Evolutionary conservation across 2,113 vertebrate species (phyloP), one percentile per base, ranked within the genome.

Genomic region (Willisornis vidua): DNA sequence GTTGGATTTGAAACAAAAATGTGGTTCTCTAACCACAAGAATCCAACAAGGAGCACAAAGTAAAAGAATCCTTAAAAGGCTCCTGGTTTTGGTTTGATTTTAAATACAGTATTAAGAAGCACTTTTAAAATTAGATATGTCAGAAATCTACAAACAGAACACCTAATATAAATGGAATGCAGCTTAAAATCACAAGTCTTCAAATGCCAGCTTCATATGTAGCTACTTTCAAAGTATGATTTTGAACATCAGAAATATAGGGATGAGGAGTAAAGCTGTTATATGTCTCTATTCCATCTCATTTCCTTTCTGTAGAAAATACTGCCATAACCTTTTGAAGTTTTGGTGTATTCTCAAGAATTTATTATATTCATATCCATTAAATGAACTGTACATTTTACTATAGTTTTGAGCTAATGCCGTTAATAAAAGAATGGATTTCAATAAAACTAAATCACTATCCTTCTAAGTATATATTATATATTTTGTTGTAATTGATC

Each of bases 1-100:
- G 51, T 62, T 93, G 87, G 81, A 85, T 95, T 94, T 97, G 67
- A 94, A 87, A 94, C 83, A 94, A 94, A 97, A 96, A 91, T 96
- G 86, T 72, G 37, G 61, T 67, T 91, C 41, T 85, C 80, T 91
- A 87, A 95, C 93, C 91, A 93, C 88, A 96, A 89, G 96, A 94
- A 94, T 83, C 57, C 43, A 87, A 92, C 68, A 87, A 95, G 78
- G 62, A 97, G 61, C 76, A 71, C 52, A 87, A 94, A 87, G 83
- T 92, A 94, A 93, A 74, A 86, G 63, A 94, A 88, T 93, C 85
- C 91, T 90, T 96, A 91, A 93, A 93, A 93, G 76, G 65, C 86
- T 96, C 46, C 85, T 94, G 43, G 1, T 85, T 85, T 90, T 78
- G 12, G 45, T 51, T 91, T 92, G n/a, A 80, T 89, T 84, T 96